These are phyloP conservation scores for Gisinianus flammeolus DNA, from an alignment of 2,888 invertebrate species.

Conservation along the genomic window DNA sequence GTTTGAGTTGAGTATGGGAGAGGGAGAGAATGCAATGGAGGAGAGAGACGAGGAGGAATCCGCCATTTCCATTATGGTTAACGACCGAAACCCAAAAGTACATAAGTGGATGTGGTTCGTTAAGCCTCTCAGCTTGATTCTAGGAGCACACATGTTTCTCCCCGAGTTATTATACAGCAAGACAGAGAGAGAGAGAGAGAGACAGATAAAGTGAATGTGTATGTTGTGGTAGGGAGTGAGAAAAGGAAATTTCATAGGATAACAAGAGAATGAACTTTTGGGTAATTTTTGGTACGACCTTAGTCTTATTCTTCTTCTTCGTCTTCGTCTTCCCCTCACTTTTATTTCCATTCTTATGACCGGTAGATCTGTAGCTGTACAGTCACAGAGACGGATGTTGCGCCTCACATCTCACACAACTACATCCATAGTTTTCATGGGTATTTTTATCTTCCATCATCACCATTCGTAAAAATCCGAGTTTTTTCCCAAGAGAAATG, in stretches of 20 bases:
- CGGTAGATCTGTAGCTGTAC: background rate
- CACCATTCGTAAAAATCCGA: no score
- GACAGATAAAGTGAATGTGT: background rate
- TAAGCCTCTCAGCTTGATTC: conserved; percentile 27
- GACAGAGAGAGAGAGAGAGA: background rate
- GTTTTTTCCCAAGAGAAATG: no score
- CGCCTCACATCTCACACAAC: no score
- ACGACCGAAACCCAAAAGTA: conserved; percentile 32
- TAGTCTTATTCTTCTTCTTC: background rate
- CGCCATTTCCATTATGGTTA: conserved; percentile 30
- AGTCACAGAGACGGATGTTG: background rate
- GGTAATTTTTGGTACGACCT: conserved; percentile 12
- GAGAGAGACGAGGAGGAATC: background rate
- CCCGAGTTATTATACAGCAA: background rate
- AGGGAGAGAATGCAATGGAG: background rate
- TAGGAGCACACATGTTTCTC: background rate
- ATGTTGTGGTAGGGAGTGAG: background rate
- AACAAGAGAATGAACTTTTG: conserved; percentile 24
- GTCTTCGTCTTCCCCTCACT: no score
- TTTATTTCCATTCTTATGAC: no score
- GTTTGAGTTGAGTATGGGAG: background rate
- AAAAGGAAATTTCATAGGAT: background rate
- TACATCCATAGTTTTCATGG: no score
- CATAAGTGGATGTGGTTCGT: conserved; percentile 37
- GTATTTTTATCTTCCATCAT: no score